These are phyloP conservation scores for Drosophila paracracens DNA, from an alignment of 2,888 invertebrate species.

Conservation along the genomic window DNA sequence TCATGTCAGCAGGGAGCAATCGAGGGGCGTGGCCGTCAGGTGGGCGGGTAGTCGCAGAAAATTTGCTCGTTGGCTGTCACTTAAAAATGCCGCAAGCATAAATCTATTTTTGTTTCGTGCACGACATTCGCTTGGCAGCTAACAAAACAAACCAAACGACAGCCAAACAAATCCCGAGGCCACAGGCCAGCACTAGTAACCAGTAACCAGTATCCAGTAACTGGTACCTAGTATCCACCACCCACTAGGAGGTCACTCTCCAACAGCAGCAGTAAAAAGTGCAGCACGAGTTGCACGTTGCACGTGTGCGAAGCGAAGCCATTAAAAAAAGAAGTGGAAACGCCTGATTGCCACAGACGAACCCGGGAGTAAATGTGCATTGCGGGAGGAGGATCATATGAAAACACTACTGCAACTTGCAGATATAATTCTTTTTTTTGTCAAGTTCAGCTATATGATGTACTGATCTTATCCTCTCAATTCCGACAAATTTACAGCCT, in stretches of 20 bases:
- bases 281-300: slow-evolving; percentile 72
- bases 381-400: slow-evolving; percentile 4
- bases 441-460: no score
- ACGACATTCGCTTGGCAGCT: slow-evolving; percentile 44
- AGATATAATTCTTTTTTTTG: no score
- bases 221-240: not conserved
- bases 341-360: slow-evolving; percentile 61
- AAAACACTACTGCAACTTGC: not conserved
- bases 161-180: slow-evolving; percentile 27
- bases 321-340: slow-evolving; percentile 53
- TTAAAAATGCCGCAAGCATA: slow-evolving; percentile 80
- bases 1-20: slow-evolving; percentile 56
- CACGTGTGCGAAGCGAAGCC: slow-evolving; percentile 47
- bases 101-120: slow-evolving; percentile 75
- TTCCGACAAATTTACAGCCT: no score
- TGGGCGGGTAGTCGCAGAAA: slow-evolving; percentile 52
- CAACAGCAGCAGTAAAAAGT: slow-evolving; percentile 24
- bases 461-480: no score
- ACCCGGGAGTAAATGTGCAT: slow-evolving; percentile 5
- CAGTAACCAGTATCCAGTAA: slow-evolving; percentile 8
- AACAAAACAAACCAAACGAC: slow-evolving; percentile 48
- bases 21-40: slow-evolving; percentile 25
- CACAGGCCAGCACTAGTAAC: slow-evolving; percentile 13
- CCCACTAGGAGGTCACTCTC: not conserved
- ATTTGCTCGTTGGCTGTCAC: slow-evolving; percentile 70